A percentile compares a stretch with the other conserved stretches of the same genome.
Evolutionary conservation across 2,888 invertebrate species (phyloP).

Genomic region (Oligia fasciuncula): DNA sequence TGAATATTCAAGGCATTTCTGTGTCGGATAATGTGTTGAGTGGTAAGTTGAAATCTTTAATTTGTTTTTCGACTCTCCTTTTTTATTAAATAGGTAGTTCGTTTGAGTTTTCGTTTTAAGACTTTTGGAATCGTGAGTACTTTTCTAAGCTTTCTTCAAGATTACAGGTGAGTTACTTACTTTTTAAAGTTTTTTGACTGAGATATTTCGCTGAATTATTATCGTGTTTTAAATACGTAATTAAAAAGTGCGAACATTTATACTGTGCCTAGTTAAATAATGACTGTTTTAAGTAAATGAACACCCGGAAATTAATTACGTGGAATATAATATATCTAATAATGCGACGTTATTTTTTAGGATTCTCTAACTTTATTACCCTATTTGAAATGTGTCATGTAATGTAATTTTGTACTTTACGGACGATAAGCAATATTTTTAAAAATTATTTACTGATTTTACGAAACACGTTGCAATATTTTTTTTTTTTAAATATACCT

Average conservation of each 20-base stretch:
- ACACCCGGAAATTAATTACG: background rate
- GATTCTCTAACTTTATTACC: background rate
- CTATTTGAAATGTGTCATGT: background rate
- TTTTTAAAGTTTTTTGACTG: background rate
- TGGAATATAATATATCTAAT: background rate
- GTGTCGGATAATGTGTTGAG: constrained; percentile 63
- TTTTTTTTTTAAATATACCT: background rate
- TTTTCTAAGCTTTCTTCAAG: constrained; percentile 11
- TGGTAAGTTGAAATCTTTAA: constrained; percentile 59
- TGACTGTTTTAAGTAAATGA: background rate
- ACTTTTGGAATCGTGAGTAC: constrained; percentile 28
- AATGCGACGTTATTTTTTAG: background rate
- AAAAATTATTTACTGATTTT: background rate
- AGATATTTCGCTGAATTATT: background rate
- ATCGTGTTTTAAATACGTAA: background rate
- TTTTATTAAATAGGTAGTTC: constrained; percentile 31
- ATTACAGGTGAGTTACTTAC: background rate
- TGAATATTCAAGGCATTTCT: constrained; percentile 53
- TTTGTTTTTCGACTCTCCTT: constrained; percentile 40
- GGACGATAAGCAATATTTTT: background rate
- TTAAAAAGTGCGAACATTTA: background rate
- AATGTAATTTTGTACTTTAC: background rate
- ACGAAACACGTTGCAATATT: background rate
- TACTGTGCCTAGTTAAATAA: background rate
- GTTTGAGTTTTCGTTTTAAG: constrained; percentile 6